Base-by-base conservation (phyloP, 2,113 vertebrate species). In the Tupaia tana region DNA sequence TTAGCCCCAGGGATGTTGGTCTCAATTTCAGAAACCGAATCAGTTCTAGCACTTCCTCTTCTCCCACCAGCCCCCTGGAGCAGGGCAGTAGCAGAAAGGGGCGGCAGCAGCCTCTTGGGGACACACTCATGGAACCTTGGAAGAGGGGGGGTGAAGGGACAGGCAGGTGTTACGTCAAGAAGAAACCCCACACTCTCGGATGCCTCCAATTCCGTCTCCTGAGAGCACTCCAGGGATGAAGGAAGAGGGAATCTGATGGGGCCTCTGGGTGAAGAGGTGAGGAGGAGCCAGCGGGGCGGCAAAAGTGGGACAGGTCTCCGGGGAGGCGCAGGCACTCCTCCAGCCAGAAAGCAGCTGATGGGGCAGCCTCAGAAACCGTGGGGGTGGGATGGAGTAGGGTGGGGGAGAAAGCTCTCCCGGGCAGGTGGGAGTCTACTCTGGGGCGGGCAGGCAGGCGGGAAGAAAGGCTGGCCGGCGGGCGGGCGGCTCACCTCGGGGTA, bases 401-500 rank as follows among this genome's bases (percentile, higher is more conserved):
- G n/a, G 58, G 52, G 64, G 19, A 16, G 18, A 6, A 11, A 11
- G 84, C 67, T 73, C 24, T 59, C 27, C 56, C 0, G 58, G 56
- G 77, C 71, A 31, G 84, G 84, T 84, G 81, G 87, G 58, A 22
- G 19, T 61, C 69, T 22, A 59, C 54, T 34, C 84, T 7, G 19
- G 20, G 29, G 59, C 18, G 11, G 24, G 29, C 74, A 3, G 20
- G 29, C 74, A 3, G 20, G n/a, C 9, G 5, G 71, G 70, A 61
- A 43, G 64, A 24, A 71, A 22, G 19, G 79, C 66, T 25, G 73
- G 67, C 22, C 25, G 43, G 54, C 31, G 2, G 61, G 15, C 13
- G 1, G 16, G 59, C 78, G 11, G 94, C 98, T 98, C 98, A 99
- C 99, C 99, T 99, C 99, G 0, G 99, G 99, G 80, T 99, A 99